Evolutionary conservation across 2,113 vertebrate species (phyloP), one percentile per base, ranked within the genome.

Genomic region (Spea bombifrons): DNA sequence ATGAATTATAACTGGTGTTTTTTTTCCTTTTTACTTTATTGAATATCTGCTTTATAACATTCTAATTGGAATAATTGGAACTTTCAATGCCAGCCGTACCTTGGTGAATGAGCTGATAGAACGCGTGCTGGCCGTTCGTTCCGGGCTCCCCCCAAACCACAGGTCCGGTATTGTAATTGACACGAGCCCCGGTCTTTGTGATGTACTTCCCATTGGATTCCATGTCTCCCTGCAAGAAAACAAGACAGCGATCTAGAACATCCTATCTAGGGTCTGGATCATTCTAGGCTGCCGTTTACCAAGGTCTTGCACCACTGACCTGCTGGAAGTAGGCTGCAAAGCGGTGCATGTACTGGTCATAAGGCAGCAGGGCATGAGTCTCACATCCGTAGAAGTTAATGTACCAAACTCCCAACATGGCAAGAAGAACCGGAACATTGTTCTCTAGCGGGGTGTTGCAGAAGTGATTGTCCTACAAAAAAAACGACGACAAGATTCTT

Each of bases 251-350:
- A 30, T 30, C 30, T 30, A 30, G 30, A 53, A 8, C 52, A 53
- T 7, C 6, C 1, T 12, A 53, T 53, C 52, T 1, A 53, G 6
- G 6, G 7, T 12, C 12, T 7, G 52, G 2, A 7, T 53, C 52
- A 53, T 12, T 30, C 30, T 30, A 12, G 52, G 52, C 12, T 7
- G 52, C 52, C 1, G 30, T 30, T 30, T 30, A 30, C 30, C 30
- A 30, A 12, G 6, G 3, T 15, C 0, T 0, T 7, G 5, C 3
- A 6, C 57, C 44, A 63, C 84, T 52, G 81, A 99, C 97, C 97
- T 99, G 97, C 87, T 99, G 97, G 89, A 99, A 99, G 86, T 99
- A 99, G n/a, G 97, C 97, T 0, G 96, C 93, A 8, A 99, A 99
- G 76, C 96, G 96, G 83, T 98, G 96, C 93, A 99, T 92, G 88